These are phyloP conservation scores for Toxotes chatareus DNA, from an alignment of 2,113 vertebrate species.

Conservation along the genomic window DNA sequence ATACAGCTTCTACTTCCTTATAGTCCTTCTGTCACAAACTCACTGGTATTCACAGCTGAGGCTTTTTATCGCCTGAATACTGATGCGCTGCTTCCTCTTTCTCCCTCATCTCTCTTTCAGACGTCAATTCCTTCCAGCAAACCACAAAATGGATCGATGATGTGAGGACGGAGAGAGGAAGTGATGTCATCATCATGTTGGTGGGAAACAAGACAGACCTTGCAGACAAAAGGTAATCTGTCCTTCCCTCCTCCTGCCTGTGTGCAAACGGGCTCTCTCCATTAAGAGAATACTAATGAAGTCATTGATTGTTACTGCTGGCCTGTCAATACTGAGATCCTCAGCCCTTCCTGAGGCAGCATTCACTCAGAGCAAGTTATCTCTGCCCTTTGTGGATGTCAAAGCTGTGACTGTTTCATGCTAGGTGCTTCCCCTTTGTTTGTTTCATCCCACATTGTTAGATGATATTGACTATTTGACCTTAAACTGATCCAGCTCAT, in stretches of 20 bases:
- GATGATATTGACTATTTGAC: constrained; percentile 17
- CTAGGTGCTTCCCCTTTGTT: background rate
- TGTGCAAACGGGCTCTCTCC: constrained; percentile 11
- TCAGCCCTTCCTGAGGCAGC: constrained; percentile 15
- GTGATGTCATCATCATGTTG: constrained; percentile 99
- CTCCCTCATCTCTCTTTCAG: constrained; percentile 71
- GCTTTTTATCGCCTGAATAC: constrained; percentile 5
- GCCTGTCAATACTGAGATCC: constrained; percentile 36
- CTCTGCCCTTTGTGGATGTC: constrained; percentile 11
- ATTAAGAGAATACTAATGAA: constrained; percentile 52
- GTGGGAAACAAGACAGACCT: constrained; percentile 99
- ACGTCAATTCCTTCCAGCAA: constrained; percentile 99
- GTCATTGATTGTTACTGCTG: constrained; percentile 57
- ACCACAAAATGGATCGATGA: constrained; percentile 99
- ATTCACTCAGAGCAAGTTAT: constrained; percentile 8
- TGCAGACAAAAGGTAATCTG: constrained; percentile 95
- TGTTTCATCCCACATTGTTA: constrained; percentile 7
- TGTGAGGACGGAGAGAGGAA: constrained; percentile 97
- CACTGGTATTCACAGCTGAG: constrained; percentile 12
- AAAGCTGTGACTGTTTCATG: constrained; percentile 7
- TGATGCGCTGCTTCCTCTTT: constrained; percentile 16
- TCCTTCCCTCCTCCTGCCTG: constrained; percentile 11
- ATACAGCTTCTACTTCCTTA: background rate
- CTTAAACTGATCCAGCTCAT: background rate
- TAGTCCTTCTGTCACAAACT: constrained; percentile 4